Evolutionary conservation across 2,797 vertebrate genomes (phyloP).

Genomic region (Molothrus aeneus): DNA sequence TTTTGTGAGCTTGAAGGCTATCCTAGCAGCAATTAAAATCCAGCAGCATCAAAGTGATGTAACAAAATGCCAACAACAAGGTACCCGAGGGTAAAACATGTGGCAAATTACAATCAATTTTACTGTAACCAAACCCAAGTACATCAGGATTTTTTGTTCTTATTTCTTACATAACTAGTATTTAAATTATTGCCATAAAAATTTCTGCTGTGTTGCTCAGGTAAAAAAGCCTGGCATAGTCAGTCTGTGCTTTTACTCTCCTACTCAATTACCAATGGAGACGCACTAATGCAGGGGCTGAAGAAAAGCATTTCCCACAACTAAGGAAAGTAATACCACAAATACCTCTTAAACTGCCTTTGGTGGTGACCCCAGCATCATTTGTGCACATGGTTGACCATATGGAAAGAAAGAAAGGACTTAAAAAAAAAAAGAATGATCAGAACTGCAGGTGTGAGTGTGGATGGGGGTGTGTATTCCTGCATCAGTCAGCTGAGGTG

Average conservation of each 20-base stretch:
- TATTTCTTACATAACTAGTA: not conserved
- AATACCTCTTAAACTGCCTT: not conserved
- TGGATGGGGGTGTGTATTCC: not conserved
- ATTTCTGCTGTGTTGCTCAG: not conserved
- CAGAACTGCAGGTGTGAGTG: not conserved
- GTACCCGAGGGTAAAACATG: not conserved
- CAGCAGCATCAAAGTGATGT: not conserved
- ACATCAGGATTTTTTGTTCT: not conserved
- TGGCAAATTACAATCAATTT: not conserved
- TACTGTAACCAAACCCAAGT: not conserved
- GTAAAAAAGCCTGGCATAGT: not conserved
- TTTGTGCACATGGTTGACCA: not conserved
- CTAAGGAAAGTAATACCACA: not conserved
- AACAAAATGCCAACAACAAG: not conserved
- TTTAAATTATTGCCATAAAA: not conserved
- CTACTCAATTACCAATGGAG: not conserved
- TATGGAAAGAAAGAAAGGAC: not conserved
- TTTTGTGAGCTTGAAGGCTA: not conserved
- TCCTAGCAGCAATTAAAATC: not conserved
- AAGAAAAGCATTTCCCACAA: not conserved
- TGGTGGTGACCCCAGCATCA: fast-evolving
- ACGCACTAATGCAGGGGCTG: not conserved
- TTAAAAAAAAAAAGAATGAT: not conserved
- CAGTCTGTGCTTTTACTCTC: not conserved
- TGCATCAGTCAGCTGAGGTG: not conserved